Conservation (phyloP, 2,888 invertebrate species). For the Parochlus steinenii region DNA sequence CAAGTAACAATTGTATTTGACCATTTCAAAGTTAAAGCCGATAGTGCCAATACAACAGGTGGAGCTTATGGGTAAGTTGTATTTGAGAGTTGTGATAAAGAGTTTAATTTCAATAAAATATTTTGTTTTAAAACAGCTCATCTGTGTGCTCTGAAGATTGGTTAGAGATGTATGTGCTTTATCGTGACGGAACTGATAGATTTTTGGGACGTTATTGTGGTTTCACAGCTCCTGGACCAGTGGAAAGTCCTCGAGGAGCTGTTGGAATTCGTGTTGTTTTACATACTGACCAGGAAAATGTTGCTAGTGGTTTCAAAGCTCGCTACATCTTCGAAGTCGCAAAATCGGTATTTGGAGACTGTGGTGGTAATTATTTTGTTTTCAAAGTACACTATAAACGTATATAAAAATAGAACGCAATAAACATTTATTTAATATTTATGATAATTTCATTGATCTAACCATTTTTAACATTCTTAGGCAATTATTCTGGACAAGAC, state of each 20-base stretch:
- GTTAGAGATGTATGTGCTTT: conserved; percentile 85
- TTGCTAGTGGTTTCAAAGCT: conserved; percentile 92
- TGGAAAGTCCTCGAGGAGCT: conserved; percentile 80
- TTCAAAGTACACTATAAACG: no score
- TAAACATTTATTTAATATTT: no score
- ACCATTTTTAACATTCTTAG: no score
- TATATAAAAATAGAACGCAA: no score
- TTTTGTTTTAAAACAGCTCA: conserved; percentile 32
- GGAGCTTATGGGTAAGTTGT: conserved; percentile 52
- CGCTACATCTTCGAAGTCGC: conserved; percentile 83
- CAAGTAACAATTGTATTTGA: conserved; percentile 84
- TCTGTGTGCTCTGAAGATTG: conserved; percentile 79
- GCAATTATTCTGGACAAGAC: conserved; percentile 72
- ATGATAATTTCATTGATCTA: no score
- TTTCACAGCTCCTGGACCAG: conserved; percentile 81
- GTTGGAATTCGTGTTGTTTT: conserved; percentile 75
- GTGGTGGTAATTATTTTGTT: no score
- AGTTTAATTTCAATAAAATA: conserved; percentile 6
- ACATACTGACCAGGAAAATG: conserved; percentile 71
- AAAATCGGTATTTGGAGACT: conserved; percentile 80
- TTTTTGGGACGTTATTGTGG: conserved; percentile 87
- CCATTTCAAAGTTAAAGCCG: conserved; percentile 77
- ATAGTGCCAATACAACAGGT: conserved; percentile 57
- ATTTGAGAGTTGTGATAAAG: conserved; percentile 1
- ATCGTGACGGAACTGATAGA: conserved; percentile 63